Evolutionary conservation across 2,113 vertebrate genomes (phyloP), one percentile per base, ranked within the genome.

Genomic region (Amphiprion percula): DNA sequence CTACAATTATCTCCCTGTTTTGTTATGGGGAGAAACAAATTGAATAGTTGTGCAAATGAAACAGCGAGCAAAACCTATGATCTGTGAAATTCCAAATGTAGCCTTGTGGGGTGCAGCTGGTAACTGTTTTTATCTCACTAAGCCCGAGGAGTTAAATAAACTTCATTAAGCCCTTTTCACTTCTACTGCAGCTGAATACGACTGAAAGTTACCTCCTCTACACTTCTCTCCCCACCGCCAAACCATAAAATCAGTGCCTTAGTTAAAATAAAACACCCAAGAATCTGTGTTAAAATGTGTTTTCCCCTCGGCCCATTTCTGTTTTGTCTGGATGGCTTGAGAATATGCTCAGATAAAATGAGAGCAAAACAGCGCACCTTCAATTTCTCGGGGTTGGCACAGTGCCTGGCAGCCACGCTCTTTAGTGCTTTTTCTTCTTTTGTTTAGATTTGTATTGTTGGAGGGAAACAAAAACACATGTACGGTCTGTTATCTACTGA

Each of bases 131-230:
- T 87, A 86, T 90, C 86, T 85, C 15, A 52, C 74, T 74, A 55
- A 90, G 90, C 92, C 80, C 10, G 85, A 90, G 91, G 91, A 91
- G 86, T 89, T 90, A 78, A 87, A 85, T 87, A 90, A 90, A 90
- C 86, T 92, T 93, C 84, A 91, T 88, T 89, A 86, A 83, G 82
- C 39, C 76, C 66, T 86, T 88, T 82, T 74, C 21, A 58, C 68
- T 2, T 68, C 56, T 44, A 11, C 72, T 47, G 56, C 58, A 83
- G 76, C 79, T 78, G 83, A 86, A 79, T 74, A 55, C 55, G 17
- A 46, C 74, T 52, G 55, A 90, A 86, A 81, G 72, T 78, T 68
- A 37, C 68, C 67, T 52, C n/a, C 56, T 46, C 17, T 59, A 54
- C 78, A 84, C 49, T 68, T 77, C 33, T 7, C 6, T 67, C 28